Conservation (phyloP, 2,888 invertebrate genomes). For the Hesperia comma region DNA sequence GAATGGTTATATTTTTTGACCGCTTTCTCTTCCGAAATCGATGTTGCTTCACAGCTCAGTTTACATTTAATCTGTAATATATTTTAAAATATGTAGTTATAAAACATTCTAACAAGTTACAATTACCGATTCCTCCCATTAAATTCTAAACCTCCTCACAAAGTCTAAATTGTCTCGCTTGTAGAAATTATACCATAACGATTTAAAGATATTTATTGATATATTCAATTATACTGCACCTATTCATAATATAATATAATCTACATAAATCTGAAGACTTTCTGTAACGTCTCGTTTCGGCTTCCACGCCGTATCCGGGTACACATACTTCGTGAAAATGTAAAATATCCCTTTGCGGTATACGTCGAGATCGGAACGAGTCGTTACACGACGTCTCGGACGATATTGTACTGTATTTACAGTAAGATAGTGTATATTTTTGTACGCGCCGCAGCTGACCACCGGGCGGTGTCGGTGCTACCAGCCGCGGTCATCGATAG, state of each 20-base stretch:
- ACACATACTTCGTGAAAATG: neutral
- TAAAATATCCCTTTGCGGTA: no score
- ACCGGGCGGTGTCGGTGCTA: slow-evolving; percentile 80
- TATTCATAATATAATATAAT: slow-evolving; percentile 24
- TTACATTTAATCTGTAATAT: no score
- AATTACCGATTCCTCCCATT: slow-evolving; percentile 15
- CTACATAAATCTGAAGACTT: slow-evolving; percentile 23
- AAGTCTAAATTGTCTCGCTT: slow-evolving; percentile 8
- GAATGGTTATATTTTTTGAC: slow-evolving; percentile 8
- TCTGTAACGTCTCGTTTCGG: slow-evolving; percentile 10
- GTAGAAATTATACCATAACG: slow-evolving; percentile 6
- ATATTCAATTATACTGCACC: slow-evolving; percentile 33
- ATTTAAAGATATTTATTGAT: slow-evolving; percentile 22
- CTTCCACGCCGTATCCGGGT: no score
- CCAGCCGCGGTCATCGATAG: slow-evolving; percentile 42
- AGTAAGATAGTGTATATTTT: slow-evolving; percentile 53
- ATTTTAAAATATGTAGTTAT: neutral
- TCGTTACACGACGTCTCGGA: neutral
- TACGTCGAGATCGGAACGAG: neutral
- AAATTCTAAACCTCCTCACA: slow-evolving; percentile 23
- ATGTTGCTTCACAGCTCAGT: slow-evolving; percentile 1
- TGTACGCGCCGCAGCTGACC: slow-evolving; percentile 66
- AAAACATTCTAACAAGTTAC: slow-evolving; percentile 7
- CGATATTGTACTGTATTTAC: slow-evolving; percentile 19
- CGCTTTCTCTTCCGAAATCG: neutral